Percentiles rank a stretch among this genome's conserved stretches.
Evolutionary conservation across 2,888 invertebrate species (phyloP).

Genomic region (Noctua janthina): DNA sequence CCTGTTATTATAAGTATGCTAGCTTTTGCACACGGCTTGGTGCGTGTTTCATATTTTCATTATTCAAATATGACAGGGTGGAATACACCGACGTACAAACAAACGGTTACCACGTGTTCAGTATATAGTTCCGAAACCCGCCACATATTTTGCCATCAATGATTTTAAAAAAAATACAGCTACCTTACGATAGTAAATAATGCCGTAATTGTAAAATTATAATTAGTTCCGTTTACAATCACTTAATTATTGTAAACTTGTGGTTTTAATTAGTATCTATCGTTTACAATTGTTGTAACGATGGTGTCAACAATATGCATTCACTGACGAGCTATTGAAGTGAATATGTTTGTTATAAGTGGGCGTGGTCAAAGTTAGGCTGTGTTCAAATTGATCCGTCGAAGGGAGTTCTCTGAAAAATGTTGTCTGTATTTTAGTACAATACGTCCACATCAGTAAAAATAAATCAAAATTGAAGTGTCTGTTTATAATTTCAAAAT

Average conservation of each 20-base stretch:
- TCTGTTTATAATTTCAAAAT: too few species aligned
- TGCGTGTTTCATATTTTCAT: background rate
- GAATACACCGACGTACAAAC: background rate
- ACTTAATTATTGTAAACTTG: background rate
- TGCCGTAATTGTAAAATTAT: background rate
- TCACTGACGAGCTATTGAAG: background rate
- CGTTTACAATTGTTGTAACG: background rate
- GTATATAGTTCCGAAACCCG: too few species aligned
- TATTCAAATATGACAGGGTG: background rate
- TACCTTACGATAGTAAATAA: background rate
- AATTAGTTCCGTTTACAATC: slow-evolving; percentile 1
- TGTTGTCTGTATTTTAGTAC: too few species aligned
- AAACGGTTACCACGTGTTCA: background rate
- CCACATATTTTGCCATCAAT: too few species aligned
- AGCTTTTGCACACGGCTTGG: background rate
- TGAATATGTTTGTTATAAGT: background rate
- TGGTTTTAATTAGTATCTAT: slow-evolving; percentile 3
- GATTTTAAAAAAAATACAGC: too few species aligned
- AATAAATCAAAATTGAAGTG: too few species aligned
- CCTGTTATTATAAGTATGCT: background rate
- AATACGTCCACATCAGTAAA: too few species aligned
- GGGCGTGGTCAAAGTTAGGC: background rate
- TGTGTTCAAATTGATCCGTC: background rate
- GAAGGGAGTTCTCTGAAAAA: too few species aligned
- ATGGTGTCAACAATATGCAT: slow-evolving; percentile 10